phyloP scores from a whole-genome alignment of 2,113 vertebrate genomes.

The Sapayoa aenigma region DNA sequence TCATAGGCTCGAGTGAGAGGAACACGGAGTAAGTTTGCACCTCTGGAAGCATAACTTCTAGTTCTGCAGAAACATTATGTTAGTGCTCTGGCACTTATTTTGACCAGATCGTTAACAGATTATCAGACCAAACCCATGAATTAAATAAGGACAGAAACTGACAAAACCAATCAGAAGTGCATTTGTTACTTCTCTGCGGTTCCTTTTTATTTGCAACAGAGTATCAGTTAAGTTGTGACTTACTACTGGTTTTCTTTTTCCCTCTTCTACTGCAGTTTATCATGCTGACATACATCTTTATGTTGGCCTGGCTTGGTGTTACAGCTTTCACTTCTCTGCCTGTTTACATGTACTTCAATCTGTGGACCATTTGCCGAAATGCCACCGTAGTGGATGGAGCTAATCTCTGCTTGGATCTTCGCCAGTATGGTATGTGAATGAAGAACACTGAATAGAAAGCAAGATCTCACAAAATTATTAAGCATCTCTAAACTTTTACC shows the following conservation, averaged over 20 bases:
- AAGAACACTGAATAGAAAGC: not conserved
- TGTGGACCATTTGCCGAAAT: conserved; percentile 98
- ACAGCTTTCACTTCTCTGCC: conserved; percentile 96
- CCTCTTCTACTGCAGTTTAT: conserved; percentile 86
- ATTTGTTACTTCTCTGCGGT: not conserved
- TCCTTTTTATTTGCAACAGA: not conserved
- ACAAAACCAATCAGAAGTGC: not conserved
- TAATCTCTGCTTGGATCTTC: conserved; percentile 92
- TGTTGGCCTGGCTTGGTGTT: conserved; percentile 98
- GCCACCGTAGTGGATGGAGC: conserved; percentile 86
- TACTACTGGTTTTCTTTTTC: not conserved
- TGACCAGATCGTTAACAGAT: not conserved
- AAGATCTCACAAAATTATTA: not conserved
- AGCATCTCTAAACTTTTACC: not conserved
- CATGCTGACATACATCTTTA: conserved; percentile 99
- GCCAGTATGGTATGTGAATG: conserved; percentile 88
- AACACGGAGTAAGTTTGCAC: not conserved
- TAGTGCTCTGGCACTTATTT: not conserved
- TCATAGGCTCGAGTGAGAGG: not conserved
- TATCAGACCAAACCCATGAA: not conserved
- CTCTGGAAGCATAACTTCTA: not conserved
- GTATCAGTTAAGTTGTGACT: not conserved
- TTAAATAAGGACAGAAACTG: not conserved
- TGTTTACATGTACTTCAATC: conserved; percentile 98
- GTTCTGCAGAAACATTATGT: not conserved